Conservation (phyloP, 2,113 vertebrate species). For the Natator depressus region DNA sequence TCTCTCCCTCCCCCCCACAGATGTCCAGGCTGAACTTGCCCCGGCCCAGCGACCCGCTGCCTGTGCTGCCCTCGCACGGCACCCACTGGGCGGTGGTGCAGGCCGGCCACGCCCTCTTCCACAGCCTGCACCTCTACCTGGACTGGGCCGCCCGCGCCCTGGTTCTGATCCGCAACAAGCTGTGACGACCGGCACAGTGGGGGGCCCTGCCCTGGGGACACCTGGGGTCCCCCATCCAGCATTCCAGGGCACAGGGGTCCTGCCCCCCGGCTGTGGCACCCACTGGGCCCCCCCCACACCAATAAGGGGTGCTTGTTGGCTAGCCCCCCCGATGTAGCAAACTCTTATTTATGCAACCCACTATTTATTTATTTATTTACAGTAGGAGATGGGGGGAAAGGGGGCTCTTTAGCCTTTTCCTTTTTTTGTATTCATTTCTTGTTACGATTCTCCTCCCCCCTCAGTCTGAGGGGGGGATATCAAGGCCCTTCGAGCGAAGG, state of each 20-base stretch:
- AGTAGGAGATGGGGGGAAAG: background rate
- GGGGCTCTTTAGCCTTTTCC: background rate
- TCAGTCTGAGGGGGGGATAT: too few species aligned
- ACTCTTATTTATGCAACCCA: background rate
- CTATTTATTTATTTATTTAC: background rate
- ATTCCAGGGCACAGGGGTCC: background rate
- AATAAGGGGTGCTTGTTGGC: background rate
- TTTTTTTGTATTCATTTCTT: background rate
- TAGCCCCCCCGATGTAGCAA: background rate
- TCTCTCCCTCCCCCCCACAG: background rate
- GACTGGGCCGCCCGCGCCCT: conserved; percentile 49
- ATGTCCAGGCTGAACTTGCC: conserved; percentile 30
- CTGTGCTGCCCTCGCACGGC: conserved; percentile 29
- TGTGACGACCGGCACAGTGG: background rate
- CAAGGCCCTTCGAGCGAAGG: background rate
- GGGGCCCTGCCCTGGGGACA: background rate
- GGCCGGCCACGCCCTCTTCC: conserved; percentile 45
- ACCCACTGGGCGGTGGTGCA: conserved; percentile 51
- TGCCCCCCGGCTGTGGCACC: background rate
- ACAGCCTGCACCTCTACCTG: conserved; percentile 54
- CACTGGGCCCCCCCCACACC: background rate
- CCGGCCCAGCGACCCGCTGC: conserved; percentile 23
- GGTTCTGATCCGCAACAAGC: conserved; percentile 50
- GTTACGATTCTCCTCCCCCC: background rate
- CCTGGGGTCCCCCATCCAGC: background rate